phyloP scores from a whole-genome alignment of 1,140 invertebrate genomes.

The Cotesia vestalis region DNA sequence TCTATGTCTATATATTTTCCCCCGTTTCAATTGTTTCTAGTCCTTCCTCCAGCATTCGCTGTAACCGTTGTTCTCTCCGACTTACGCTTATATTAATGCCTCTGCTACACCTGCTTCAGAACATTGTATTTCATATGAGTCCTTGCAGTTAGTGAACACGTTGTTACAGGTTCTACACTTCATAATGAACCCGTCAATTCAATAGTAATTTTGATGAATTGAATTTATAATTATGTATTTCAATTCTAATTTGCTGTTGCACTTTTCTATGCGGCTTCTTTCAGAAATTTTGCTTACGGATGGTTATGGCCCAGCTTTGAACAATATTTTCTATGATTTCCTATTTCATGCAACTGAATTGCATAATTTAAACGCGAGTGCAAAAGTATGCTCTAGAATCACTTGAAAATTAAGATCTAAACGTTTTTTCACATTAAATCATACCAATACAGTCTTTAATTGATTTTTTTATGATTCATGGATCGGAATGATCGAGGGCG shows the following conservation, averaged over 20 bases:
- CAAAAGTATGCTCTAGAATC: no score
- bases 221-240: neutral
- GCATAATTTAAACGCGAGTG: no score
- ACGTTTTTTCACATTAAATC: no score
- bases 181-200: conserved; percentile 19
- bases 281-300: no score
- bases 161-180: conserved; percentile 19
- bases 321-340: no score
- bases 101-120: conserved; percentile 29
- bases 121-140: conserved; percentile 19
- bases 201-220: conserved; percentile 10
- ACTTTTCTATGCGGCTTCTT: neutral
- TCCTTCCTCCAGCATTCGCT: neutral
- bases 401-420: no score
- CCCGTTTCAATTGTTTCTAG: conserved; percentile 22
- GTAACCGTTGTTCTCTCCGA: conserved; percentile 1
- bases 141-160: conserved; percentile 4
- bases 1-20: conserved; percentile 28
- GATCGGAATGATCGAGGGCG: no score
- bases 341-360: no score
- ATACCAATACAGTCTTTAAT: no score
- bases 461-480: no score
- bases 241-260: neutral
- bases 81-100: conserved; percentile 26
- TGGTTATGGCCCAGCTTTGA: no score